Conservation (phyloP, 2,797 vertebrate genomes). For the Rhabdomys pumilio region DNA sequence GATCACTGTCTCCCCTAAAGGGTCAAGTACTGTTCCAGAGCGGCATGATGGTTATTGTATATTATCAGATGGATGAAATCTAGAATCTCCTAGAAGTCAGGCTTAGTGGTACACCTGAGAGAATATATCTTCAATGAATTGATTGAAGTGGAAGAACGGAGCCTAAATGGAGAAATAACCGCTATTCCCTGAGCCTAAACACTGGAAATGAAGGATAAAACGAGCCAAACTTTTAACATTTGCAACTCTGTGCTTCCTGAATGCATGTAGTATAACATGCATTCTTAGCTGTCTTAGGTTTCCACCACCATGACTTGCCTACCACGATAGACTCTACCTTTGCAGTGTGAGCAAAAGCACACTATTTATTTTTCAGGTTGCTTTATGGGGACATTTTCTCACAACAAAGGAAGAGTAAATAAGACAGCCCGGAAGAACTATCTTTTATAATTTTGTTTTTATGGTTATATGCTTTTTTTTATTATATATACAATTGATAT, state of each 20-base stretch:
- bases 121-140: not conserved
- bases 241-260: not conserved
- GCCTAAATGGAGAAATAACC: not conserved
- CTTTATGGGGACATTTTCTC: not conserved
- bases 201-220: not conserved
- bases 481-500: not conserved
- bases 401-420: not conserved
- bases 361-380: not conserved
- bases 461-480: not conserved
- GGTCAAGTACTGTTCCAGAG: not conserved
- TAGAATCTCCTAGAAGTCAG: not conserved
- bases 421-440: too few species aligned
- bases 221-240: not conserved
- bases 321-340: not conserved
- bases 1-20: not conserved
- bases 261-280: too few species aligned
- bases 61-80: not conserved
- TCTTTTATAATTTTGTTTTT: not conserved
- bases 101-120: not conserved
- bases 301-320: not conserved
- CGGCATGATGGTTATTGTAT: not conserved
- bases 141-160: not conserved
- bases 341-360: not conserved
- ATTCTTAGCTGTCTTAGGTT: too few species aligned
- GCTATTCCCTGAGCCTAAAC: too few species aligned